Evolutionary conservation across 2,113 vertebrate species (phyloP), one percentile per base, ranked within the genome.

Genomic region (Anas platyrhynchos): DNA sequence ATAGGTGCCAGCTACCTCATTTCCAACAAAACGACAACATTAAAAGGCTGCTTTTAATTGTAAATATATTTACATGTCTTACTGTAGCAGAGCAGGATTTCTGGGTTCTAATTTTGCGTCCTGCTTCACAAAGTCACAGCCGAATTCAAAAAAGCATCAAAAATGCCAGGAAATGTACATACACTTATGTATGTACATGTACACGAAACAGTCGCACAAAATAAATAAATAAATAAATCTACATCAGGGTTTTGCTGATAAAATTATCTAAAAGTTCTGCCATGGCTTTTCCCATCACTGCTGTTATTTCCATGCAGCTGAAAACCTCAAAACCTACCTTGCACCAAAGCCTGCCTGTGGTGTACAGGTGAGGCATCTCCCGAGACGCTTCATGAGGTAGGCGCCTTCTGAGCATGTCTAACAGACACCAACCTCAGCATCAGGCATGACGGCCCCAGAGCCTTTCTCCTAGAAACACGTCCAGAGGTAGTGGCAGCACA

Each of bases 21-120:
- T 91, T 91, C 46, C 80, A 91, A 75, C 12, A 91, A 86, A 93
- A 71, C 6, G n/a, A 23, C 15, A 67, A 15, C 43, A 91, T 83
- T 78, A 94, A 90, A 87, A 86, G 61, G 21, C 26, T 75, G 10
- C 0, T 84, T 95, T 93, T 84, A 93, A 91, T 95, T 96, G 85
- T 92, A 92, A 94, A 94, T 95, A 84, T 75, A 95, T 94, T 91
- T 90, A 94, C 80, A 89, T 94, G 25, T 63, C 66, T 93, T 81
- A 82, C 48, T 83, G 73, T 50, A 81, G 83, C 34, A 93, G 67
- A 92, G 86, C 94, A 92, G 86, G 90, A 91, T 88, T 88, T 88
- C 80, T 78, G 34, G 17, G 56, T 94, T 93, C 43, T 88, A 74
- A 29, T 74, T 95, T 91, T 73, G 68, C 32, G 41, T 43, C 34